phyloP scores from a whole-genome alignment of 2,797 vertebrate genomes.

The Rhinichthys osculus region DNA sequence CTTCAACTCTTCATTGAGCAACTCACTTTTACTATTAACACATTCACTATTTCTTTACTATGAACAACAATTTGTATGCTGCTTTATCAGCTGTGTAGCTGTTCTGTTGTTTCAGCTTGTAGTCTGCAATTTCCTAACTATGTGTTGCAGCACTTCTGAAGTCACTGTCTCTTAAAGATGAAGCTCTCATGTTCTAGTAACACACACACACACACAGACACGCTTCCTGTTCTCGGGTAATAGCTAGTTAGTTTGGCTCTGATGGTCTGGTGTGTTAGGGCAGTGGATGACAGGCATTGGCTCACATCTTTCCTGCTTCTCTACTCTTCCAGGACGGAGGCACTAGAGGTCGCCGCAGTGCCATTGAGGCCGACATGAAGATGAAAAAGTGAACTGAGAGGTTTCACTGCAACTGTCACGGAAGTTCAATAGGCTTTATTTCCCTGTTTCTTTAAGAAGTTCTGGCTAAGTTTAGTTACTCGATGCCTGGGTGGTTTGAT shows the following conservation, averaged over 20 bases:
- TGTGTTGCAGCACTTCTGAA: not conserved
- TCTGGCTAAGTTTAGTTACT: constrained; percentile 22
- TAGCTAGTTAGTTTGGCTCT: constrained; percentile 13
- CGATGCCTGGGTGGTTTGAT: constrained; percentile 6
- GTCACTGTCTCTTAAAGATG: not conserved
- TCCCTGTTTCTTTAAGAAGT: constrained; percentile 4
- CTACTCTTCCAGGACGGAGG: constrained; percentile 88
- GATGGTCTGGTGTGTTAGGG: constrained; percentile 51
- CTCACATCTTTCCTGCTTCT: constrained; percentile 41
- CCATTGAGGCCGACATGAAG: constrained; percentile 99
- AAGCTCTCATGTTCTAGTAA: not conserved
- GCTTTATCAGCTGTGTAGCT: not conserved
- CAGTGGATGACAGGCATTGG: not conserved
- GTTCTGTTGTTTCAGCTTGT: not conserved
- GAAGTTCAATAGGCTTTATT: constrained; percentile 14
- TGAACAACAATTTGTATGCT: not conserved
- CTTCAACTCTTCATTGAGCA: not conserved
- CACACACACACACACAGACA: not conserved
- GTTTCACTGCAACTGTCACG: not conserved
- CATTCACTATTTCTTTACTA: too few species aligned
- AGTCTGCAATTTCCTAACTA: not conserved
- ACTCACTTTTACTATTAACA: not conserved
- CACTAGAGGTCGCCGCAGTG: constrained; percentile 97
- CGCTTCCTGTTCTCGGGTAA: not conserved
- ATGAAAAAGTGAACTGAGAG: constrained; percentile 90